A percentile compares a stretch with the other conserved stretches of the same genome.
phyloP scores from a whole-genome alignment of 1,140 invertebrate genomes.

The Eulimnadia texana region DNA sequence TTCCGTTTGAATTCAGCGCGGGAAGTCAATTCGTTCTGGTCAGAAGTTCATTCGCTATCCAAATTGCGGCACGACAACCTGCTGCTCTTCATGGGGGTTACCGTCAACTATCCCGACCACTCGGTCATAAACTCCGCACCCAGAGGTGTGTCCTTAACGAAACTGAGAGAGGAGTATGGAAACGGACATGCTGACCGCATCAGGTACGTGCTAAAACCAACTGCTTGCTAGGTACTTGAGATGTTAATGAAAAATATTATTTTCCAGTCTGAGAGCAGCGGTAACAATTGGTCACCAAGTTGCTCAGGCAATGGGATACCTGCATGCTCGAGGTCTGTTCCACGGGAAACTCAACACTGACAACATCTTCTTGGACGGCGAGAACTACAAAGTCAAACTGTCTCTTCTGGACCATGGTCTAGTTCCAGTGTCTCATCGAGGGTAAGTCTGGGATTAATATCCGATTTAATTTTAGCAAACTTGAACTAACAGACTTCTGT shows the following conservation, averaged over 20 bases:
- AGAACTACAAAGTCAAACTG: constrained; percentile 27
- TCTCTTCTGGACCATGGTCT: constrained; percentile 33
- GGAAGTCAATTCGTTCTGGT: constrained; percentile 26
- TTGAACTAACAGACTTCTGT: no score
- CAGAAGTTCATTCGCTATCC: constrained; percentile 28
- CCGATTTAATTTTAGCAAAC: no score
- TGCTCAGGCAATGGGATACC: constrained; percentile 29
- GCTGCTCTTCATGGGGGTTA: constrained; percentile 35
- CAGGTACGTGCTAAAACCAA: not conserved
- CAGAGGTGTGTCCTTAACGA: constrained; percentile 6
- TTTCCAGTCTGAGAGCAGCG: constrained; percentile 21
- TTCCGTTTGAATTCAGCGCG: constrained; percentile 21
- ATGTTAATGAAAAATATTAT: constrained; percentile 18
- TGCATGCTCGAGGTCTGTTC: constrained; percentile 32
- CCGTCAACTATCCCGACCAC: constrained; percentile 24
- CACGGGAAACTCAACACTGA: constrained; percentile 29
- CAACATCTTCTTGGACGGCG: constrained; percentile 31
- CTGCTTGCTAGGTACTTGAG: not conserved
- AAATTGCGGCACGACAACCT: constrained; percentile 35
- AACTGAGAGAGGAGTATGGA: constrained; percentile 11
- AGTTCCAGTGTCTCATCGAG: constrained; percentile 2
- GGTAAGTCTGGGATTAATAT: not conserved
- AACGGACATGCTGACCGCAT: constrained; percentile 22
- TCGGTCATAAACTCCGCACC: constrained; percentile 12
- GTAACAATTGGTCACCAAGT: constrained; percentile 25